A percentile compares a stretch with the other conserved stretches of the same genome.
Evolutionary conservation across 2,888 invertebrate species (phyloP).

Genomic region (Coelopa pilipes): DNA sequence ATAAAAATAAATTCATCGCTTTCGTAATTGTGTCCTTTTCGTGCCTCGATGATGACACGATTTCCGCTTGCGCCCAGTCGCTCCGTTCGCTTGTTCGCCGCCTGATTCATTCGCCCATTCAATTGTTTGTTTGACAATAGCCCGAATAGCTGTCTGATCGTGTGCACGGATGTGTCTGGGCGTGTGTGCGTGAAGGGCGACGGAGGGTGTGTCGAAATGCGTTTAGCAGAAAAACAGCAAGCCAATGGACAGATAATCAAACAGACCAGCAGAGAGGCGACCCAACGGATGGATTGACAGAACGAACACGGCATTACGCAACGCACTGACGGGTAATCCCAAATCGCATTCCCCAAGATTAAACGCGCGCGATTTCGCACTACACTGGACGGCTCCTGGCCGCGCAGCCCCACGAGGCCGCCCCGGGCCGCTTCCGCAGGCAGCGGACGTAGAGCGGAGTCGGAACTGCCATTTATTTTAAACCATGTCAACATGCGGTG

Average conservation of each 20-base stretch:
- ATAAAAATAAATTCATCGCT: conserved; percentile 17
- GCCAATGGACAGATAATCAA: not conserved
- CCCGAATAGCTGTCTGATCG: no score
- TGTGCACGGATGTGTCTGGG: no score
- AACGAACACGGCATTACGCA: not conserved
- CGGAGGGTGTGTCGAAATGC: no score
- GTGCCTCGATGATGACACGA: conserved; percentile 19
- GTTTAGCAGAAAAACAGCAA: no score
- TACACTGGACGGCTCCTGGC: not conserved
- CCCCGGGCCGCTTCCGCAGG: not conserved
- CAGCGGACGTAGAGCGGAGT: no score
- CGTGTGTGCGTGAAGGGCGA: no score
- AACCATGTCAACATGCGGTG: not conserved
- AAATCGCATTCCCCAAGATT: conserved; percentile 13
- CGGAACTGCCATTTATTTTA: not conserved
- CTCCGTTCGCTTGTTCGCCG: not conserved
- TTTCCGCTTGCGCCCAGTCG: not conserved
- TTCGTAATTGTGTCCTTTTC: conserved; percentile 10
- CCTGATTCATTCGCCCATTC: not conserved
- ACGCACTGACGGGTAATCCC: not conserved
- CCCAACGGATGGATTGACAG: not conserved
- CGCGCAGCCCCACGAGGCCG: not conserved
- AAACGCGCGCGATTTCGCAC: conserved; percentile 5
- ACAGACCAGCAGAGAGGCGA: not conserved
- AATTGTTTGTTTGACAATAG: not conserved